phyloP scores from a whole-genome alignment of 1,140 invertebrate genomes.

The Drosophila bipectinata region DNA sequence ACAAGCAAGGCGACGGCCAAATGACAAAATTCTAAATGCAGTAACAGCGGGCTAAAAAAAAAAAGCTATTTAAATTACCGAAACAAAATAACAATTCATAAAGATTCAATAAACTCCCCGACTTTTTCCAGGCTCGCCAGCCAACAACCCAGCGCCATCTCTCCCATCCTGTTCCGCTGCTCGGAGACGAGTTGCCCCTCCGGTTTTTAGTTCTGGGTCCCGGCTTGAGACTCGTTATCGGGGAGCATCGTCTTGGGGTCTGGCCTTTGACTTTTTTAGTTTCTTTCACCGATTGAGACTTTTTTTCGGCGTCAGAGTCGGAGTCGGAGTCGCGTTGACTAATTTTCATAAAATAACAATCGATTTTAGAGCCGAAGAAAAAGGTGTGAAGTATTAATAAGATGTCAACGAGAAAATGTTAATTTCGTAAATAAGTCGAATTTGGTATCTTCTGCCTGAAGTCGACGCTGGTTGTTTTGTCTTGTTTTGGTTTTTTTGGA shows the following conservation, averaged over 20 bases:
- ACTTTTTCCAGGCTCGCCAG: background rate
- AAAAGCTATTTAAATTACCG: conserved; percentile 9
- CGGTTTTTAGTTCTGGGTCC: conserved; percentile 51
- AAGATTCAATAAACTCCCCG: conserved; percentile 68
- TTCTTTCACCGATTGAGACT: conserved; percentile 28
- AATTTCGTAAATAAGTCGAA: conserved; percentile 70
- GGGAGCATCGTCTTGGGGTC: conserved; percentile 32
- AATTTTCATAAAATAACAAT: conserved; percentile 81
- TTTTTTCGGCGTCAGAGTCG: conserved; percentile 28
- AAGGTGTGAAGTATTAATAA: conserved; percentile 83
- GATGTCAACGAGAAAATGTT: conserved; percentile 80
- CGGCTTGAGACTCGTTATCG: conserved; percentile 38
- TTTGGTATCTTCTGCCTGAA: conserved; percentile 44
- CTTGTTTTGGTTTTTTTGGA: conserved; percentile 44
- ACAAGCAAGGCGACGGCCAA: conserved; percentile 40
- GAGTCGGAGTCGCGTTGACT: conserved; percentile 54
- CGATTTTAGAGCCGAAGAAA: conserved; percentile 69
- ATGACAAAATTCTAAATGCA: conserved; percentile 38
- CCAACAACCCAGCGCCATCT: conserved; percentile 9
- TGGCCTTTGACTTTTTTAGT: conserved; percentile 35
- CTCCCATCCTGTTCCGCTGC: conserved; percentile 47
- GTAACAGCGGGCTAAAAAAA: conserved; percentile 9
- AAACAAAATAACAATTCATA: conserved; percentile 39
- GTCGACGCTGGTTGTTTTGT: conserved; percentile 27
- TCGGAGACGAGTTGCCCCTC: conserved; percentile 21